Evolutionary conservation across 2,888 invertebrate genomes (phyloP).

Genomic region (Cremastinae sp.): DNA sequence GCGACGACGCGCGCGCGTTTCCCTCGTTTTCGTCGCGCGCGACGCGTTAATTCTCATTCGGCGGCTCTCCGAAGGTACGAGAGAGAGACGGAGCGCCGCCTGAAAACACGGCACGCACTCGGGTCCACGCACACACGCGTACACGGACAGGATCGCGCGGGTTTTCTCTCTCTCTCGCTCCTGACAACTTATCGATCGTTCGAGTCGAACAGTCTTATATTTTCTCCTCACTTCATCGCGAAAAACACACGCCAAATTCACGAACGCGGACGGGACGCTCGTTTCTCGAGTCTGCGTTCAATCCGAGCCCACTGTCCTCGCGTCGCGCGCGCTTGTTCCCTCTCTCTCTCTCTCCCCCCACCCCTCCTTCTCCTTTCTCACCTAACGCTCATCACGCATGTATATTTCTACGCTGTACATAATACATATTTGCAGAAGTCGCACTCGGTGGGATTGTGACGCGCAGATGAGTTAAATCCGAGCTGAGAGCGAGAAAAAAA

Average conservation of each 20-base stretch:
- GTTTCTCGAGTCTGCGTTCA: conserved; percentile 64
- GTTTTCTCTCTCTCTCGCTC: conserved; percentile 12
- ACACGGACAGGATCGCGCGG: conserved; percentile 25
- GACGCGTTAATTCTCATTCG: background rate
- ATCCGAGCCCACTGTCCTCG: conserved; percentile 35
- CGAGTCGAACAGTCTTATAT: conserved; percentile 55
- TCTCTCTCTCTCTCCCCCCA: conserved; percentile 29
- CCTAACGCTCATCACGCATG: conserved; percentile 33
- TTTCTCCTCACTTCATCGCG: conserved; percentile 40
- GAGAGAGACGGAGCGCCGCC: conserved; percentile 21
- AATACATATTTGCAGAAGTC: conserved; percentile 47
- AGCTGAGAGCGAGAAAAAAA: conserved; percentile 29
- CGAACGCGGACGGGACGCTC: background rate
- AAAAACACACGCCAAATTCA: conserved; percentile 10
- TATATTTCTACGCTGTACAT: conserved; percentile 12
- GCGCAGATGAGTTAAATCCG: conserved; percentile 31
- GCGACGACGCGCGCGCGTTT: conserved; percentile 25
- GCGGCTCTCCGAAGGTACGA: background rate
- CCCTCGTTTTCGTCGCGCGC: background rate
- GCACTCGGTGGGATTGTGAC: conserved; percentile 29
- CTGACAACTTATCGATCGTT: conserved; percentile 65
- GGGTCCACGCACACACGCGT: conserved; percentile 20
- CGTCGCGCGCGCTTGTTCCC: conserved; percentile 9
- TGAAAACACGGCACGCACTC: conserved; percentile 42
- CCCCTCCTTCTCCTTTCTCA: conserved; percentile 37